Evolutionary conservation across 2,888 invertebrate species (phyloP).

Genomic region (Bursaphelenchus okinawaensis): DNA sequence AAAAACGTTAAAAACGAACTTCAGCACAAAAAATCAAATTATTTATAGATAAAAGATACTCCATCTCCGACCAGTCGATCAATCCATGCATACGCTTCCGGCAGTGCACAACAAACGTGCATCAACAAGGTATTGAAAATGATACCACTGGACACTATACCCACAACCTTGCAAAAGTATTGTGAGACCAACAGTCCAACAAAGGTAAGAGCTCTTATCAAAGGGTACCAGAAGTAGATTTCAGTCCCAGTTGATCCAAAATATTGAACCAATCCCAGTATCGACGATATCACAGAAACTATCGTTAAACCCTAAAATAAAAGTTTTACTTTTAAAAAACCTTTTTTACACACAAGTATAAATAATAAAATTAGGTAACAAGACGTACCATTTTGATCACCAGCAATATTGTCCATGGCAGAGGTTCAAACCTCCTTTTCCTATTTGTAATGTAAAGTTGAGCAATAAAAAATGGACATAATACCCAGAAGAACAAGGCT

Average conservation of each 20-base stretch:
- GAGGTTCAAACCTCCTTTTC: constrained; percentile 22
- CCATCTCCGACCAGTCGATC: constrained; percentile 18
- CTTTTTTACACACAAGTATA: no score
- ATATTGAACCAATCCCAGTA: constrained; percentile 19
- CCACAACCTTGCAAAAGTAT: constrained; percentile 74
- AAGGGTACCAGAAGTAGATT: constrained; percentile 42
- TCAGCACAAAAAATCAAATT: not conserved
- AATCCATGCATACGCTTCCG: constrained; percentile 47
- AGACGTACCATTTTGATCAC: constrained; percentile 36
- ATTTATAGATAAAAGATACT: no score
- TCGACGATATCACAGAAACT: constrained; percentile 14
- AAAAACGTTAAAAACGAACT: no score
- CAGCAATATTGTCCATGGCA: constrained; percentile 27
- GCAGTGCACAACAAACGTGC: constrained; percentile 68
- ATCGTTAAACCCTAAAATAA: constrained; percentile 22
- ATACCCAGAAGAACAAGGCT: constrained; percentile 33
- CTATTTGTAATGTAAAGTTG: constrained; percentile 25
- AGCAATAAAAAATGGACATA: constrained; percentile 31
- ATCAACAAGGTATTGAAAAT: constrained; percentile 85
- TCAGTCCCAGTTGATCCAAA: constrained; percentile 14
- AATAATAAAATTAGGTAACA: no score
- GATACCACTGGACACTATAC: constrained; percentile 83
- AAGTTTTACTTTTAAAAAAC: no score
- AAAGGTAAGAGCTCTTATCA: constrained; percentile 37
- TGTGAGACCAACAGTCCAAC: constrained; percentile 62